Conservation (phyloP, 2,888 invertebrate genomes). For the Trissolcus japonicus region DNA sequence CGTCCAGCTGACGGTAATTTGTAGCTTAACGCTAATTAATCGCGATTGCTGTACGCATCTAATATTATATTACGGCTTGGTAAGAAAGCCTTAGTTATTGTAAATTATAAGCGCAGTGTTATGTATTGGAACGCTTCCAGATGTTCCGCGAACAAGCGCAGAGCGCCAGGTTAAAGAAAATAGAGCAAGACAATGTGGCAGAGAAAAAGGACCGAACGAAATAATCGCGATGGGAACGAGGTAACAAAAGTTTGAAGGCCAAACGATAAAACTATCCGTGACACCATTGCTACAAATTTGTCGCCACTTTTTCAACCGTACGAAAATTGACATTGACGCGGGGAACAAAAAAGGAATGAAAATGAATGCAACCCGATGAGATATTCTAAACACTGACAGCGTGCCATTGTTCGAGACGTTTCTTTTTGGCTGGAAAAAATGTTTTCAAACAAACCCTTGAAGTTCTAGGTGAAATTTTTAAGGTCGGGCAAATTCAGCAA, state of each 20-base stretch:
- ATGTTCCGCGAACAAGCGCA: conserved; percentile 50
- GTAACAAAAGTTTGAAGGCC: conserved; percentile 70
- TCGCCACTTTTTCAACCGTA: conserved; percentile 37
- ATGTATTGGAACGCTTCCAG: conserved; percentile 57
- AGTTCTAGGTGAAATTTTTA: no score
- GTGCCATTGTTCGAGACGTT: conserved; percentile 14
- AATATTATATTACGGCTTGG: conserved; percentile 29
- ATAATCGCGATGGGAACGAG: conserved; percentile 60
- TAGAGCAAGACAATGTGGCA: conserved; percentile 34
- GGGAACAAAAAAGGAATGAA: not conserved
- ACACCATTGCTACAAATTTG: conserved; percentile 51
- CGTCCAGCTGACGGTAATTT: conserved; percentile 7
- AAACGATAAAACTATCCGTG: conserved; percentile 63
- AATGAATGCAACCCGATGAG: not conserved
- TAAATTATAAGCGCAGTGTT: conserved; percentile 45
- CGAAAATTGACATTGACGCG: conserved; percentile 34
- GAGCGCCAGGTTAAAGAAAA: conserved; percentile 18
- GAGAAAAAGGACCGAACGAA: conserved; percentile 42
- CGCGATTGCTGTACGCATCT: conserved; percentile 26
- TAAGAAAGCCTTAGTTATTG: conserved; percentile 34
- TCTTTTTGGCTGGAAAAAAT: conserved; percentile 19
- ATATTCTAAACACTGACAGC: no score
- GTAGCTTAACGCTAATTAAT: conserved; percentile 40
- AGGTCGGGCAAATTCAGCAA: no score
- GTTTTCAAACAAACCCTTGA: not conserved